Evolutionary conservation across 2,797 vertebrate species (phyloP), one percentile per base, ranked within the genome.

Genomic region (Perodicticus potto): DNA sequence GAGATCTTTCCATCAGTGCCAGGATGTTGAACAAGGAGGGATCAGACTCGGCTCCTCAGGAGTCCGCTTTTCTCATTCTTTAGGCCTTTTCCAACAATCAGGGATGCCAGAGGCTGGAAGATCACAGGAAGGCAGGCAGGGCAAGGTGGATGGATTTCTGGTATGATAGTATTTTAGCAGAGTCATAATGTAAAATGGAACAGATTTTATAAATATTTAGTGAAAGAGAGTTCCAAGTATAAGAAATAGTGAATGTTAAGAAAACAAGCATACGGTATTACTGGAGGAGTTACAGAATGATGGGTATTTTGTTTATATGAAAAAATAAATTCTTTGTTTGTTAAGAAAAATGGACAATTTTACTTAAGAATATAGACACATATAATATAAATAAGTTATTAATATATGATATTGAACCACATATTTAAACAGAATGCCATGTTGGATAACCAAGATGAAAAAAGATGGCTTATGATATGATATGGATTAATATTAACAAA

Each of bases 51-150:
- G 5, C 7, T 32, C n/a, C 37, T 14, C 22, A 34, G 27, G 29
- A 53, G 49, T 16, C 49, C 1, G 32, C 27, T 40, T n/a, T 40
- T 17, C 20, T 12, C 32, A 2, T 0, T 43, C 22, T 70, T 25
- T 5, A 32, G 37, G 10, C 32, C 9, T 65, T 85, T 73, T 4
- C 16, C 43, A 53, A 23, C 2, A 67, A 53, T 37, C 2, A 0
- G 82, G 82, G n/a, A 70, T 74, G 59, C 74, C 61, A 23, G 49
- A 78, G 53, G 57, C 45, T 27, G 63, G 61, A 84, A 74, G 63
- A 53, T 77, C 91, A 74, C 3, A 0, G 63, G 40, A 83, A 96
- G 93, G 95, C 96, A 95, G 86, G 94, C 81, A 86, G 25, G 76
- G 93, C 49, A 74, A 86, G 43, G 53, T 49, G 53, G 23, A 77